phyloP scores from a whole-genome alignment of 2,113 vertebrate genomes.

The Microcebus tavaratra region DNA sequence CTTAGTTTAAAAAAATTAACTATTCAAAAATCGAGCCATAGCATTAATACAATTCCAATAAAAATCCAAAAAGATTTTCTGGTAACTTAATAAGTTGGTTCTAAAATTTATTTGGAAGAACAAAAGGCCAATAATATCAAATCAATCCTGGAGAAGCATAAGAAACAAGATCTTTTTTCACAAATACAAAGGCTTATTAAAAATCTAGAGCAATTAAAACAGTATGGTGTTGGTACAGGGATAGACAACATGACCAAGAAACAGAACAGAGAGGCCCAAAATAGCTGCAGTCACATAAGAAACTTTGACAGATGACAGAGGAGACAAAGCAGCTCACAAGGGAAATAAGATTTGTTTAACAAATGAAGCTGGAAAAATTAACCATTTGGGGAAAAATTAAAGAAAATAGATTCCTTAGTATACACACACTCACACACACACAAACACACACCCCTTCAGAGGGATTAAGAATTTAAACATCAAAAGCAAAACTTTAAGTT shows the following conservation, averaged over 20 bases:
- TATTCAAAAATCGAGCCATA: neutral
- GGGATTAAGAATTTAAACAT: neutral
- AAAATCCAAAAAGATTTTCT: neutral
- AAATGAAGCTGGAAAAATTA: neutral
- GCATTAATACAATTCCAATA: neutral
- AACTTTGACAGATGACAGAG: no score
- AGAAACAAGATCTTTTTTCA: neutral
- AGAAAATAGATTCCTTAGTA: neutral
- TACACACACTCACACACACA: neutral
- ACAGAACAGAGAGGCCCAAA: neutral
- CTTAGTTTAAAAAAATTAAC: neutral
- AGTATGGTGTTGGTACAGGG: neutral
- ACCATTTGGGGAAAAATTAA: neutral
- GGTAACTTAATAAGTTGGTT: neutral
- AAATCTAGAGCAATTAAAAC: neutral
- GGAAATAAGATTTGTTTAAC: neutral
- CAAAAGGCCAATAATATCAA: neutral
- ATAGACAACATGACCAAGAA: neutral
- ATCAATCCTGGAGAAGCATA: neutral
- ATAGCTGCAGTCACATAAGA: neutral
- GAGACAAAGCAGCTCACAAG: neutral
- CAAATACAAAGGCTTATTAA: neutral
- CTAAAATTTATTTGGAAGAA: neutral
- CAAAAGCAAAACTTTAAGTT: neutral
- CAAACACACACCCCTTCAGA: neutral